A percentile compares a stretch with the other conserved stretches of the same genome.
phyloP scores from a whole-genome alignment of 2,797 vertebrate genomes.

The Poeciliopsis infans region DNA sequence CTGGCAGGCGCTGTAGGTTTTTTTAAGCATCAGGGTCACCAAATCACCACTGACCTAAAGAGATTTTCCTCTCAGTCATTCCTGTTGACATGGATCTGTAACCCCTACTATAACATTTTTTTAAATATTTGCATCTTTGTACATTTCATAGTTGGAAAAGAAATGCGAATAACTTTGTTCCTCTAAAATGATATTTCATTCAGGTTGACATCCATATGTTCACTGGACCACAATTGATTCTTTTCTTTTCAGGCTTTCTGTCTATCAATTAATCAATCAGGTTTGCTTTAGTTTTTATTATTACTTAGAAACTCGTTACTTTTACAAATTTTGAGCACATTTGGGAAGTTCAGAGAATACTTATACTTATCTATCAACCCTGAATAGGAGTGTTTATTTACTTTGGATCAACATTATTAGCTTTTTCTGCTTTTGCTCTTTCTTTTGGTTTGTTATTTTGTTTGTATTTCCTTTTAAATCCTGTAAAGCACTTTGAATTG shows the following conservation, averaged over 20 bases:
- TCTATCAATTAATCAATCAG: neutral
- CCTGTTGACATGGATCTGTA: neutral
- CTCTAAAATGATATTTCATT: neutral
- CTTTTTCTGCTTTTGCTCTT: too few relatives aligned
- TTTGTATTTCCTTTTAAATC: too few relatives aligned
- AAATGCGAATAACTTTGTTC: neutral
- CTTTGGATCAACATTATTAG: too few relatives aligned
- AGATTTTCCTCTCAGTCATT: conserved; percentile 12
- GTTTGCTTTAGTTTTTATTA: too few relatives aligned
- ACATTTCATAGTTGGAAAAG: neutral
- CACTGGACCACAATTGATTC: neutral
- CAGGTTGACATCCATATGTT: neutral
- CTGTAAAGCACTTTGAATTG: too few relatives aligned
- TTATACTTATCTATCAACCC: too few relatives aligned
- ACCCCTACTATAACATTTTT: neutral
- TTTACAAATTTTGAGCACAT: too few relatives aligned
- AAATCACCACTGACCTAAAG: conserved; percentile 19
- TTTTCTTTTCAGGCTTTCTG: neutral
- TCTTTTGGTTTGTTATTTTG: too few relatives aligned
- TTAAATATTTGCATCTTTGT: neutral
- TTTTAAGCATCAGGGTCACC: conserved; percentile 1
- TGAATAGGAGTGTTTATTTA: too few relatives aligned
- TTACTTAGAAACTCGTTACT: too few relatives aligned
- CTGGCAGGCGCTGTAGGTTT: conserved; percentile 17
- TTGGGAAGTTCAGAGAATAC: too few relatives aligned